A percentile compares a stretch with the other conserved stretches of the same genome.
Evolutionary conservation across 2,888 invertebrate species (phyloP).

Genomic region (Leistus spinibarbis): DNA sequence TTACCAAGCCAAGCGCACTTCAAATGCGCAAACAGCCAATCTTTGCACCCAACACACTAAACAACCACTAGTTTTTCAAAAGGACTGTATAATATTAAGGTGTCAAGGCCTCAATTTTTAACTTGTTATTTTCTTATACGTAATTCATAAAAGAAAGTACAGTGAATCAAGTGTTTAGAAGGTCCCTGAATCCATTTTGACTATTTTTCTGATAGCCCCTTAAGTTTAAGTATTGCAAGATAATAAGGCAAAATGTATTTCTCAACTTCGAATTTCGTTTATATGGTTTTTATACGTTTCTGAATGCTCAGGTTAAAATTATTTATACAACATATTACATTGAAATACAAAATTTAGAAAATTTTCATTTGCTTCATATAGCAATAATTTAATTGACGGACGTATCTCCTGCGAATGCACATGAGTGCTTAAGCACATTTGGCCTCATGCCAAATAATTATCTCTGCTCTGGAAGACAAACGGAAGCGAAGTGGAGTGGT

Average conservation of each 20-base stretch:
- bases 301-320: too few species aligned
- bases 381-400: neutral
- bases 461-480: neutral
- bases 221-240: too few species aligned
- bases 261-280: too few species aligned
- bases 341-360: neutral
- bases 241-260: too few species aligned
- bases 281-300: too few species aligned
- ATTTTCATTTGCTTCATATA: neutral
- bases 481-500: neutral
- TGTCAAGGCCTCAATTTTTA: neutral
- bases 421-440: neutral
- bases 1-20: neutral
- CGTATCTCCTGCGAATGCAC: neutral
- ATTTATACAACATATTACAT: neutral
- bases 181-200: too few species aligned
- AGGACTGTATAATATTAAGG: neutral
- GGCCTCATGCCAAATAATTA: neutral
- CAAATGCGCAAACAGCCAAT: neutral
- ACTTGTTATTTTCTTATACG: too few species aligned
- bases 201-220: too few species aligned
- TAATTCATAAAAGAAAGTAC: too few species aligned
- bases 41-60: neutral
- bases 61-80: neutral
- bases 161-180: too few species aligned